Base-by-base conservation (phyloP, 2,797 vertebrate species). In the Lepus townsendii region DNA sequence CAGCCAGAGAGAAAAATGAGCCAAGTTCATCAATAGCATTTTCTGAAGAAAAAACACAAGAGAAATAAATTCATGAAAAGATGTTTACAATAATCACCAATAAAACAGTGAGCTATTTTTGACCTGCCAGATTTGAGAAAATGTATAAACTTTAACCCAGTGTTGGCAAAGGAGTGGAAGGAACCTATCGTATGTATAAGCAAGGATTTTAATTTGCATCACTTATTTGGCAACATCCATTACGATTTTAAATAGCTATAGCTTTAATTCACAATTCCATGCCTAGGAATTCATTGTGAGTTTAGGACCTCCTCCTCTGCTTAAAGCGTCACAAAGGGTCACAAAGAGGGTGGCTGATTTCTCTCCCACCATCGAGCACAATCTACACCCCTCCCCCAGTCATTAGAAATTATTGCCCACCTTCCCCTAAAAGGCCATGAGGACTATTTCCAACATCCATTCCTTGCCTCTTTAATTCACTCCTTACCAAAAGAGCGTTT, bases 41-140 rank as follows among this genome's bases (percentile, higher is more conserved):
- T 79, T 38, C 17, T 68, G 7, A 90, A 87, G 60, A 79, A 72
- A 54, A 84, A 92, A 82, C 69, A 24, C 60, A 91, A 84, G 38
- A 32, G 35, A 80, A 86, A 57, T 76, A 82, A 63, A 38, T 75
- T 14, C 2, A 19, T 84, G 68, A 50, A 82, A 88, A 77, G n/a
- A 83, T 63, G 26, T 90, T 60, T 63, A 65, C 19, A 69, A 22
- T 14, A 69, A 20, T 38, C 63, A 60, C 17, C 75, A 80, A 69
- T 30, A 52, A 62, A 82, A 83, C 19, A 52, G 26, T 57, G 42
- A 90, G 68, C 35, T 52, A 1, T 82, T 65, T 71, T 50, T 62
- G 24, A 73, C 10, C 63, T 72, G 4, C 20, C 42, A 42, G 54
- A 77, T 35, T 35, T 87, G 62, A 26, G 38, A 71, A 32, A 27